Base-by-base conservation (phyloP, 2,113 vertebrate species). In the Fukomys damarensis region DNA sequence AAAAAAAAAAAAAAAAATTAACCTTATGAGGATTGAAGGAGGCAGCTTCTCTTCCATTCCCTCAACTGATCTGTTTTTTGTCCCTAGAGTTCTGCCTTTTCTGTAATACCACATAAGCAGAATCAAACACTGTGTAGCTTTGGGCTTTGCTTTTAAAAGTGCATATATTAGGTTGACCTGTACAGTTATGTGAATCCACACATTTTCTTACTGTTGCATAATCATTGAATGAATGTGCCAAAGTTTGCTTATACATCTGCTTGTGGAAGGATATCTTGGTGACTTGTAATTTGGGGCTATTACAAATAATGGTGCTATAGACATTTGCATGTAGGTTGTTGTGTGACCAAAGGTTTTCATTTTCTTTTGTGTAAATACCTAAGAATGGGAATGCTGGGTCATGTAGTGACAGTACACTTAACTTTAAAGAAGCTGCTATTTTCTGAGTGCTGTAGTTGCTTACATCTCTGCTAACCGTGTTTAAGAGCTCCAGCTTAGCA, bases 61-160 rank as follows among this genome's bases (percentile, higher is more conserved):
- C 46, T 79, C 76, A 52, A 38, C 16, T 2, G 22, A 38, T 56
- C 59, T 43, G 38, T 38, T 77, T 85, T 68, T 91, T 81, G 4
- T 59, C 12, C 63, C 87, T 80, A 19, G 17, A 20, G 28, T 76
- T 95, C 87, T 77, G 35, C n/a, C 20, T 86, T 94, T 82, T 82
- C n/a, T 46, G 13, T 95, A 63, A 58, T 63, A 10, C 41, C 59
- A 1, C 49, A 79, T 24, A 54, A 83, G 52, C 54, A 32, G 58
- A 96, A 54, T 41, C 59, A 86, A n/a, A 92, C 13, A 32, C 54
- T 11, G 0, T n/a, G 32, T 54, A 86, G 49, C 13, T 86, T 63
- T 41, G 49, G n/a, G 30, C 54, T 43, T 61, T 58, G 59, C 66
- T 92, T 28, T 74, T 61, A 61, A 90, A 83, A 91, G 68, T 46